Base-by-base conservation (phyloP, 2,888 invertebrate species). In the Lymantria monacha region DNA sequence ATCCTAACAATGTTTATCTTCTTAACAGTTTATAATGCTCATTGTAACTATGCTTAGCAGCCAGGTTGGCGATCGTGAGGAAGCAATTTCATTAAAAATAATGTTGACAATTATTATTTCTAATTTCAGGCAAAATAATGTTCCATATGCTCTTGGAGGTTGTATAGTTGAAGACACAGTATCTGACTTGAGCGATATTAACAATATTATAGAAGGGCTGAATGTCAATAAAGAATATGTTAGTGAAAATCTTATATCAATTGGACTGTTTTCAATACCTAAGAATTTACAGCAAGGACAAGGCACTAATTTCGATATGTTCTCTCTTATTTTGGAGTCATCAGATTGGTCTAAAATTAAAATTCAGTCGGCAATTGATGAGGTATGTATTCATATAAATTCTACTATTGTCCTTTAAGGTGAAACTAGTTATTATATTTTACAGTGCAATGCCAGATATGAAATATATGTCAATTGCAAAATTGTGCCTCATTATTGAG, bases 121-220 rank as follows among this genome's bases (percentile, higher is more conserved):
- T 46, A 42, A 15, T 87, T 87, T 43, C 72, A 91, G 91, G 1
- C 91, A 92, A 69, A 83, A 85, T 30, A 74, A 85, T 51, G 67
- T 75, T 14, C 89, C 91, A 1, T 90, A 83, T 67, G 91, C 91
- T 5, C 69, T 91, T 40, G 92, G 87, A 13, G 92, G 92, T 9
- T 91, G 91, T 63, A 79, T 88, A 12, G 80, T 91, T 11, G 87
- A 90, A 54, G 91, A 87, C 53, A 81, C 83, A 37, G 70, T 83
- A 36, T 70, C 66, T 47, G 72, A 79, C 33, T 58, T 68, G 15
- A 69, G 55, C 55, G 81, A 89, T 52, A 69, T 88, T 38, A 66
- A 70, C 30, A 59, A 64, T 5, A 69, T 87, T 37, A 72, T 88
- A n/a, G 68, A 80, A 1, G 65, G 69, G 10, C 57, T 79, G 0